phyloP scores from a whole-genome alignment of 2,888 invertebrate species.

The Encarsia formosa region DNA sequence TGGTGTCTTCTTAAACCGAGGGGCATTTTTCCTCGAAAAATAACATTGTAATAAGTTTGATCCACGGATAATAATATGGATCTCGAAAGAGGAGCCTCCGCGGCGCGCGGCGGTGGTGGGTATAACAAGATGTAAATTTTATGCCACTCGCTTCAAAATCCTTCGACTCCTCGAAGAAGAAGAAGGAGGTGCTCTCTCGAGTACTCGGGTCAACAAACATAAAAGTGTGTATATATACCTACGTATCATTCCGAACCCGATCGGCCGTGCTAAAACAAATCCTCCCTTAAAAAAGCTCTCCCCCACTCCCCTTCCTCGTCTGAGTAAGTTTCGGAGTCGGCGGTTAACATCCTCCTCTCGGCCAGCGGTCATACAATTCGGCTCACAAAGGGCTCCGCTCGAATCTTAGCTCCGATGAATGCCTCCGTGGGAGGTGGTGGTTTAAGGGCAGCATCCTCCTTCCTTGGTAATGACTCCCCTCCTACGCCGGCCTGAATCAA shows the following conservation, averaged over 20 bases:
- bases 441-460: no score
- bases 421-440: no score
- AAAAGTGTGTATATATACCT: no score
- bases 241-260: neutral
- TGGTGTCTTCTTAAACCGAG: neutral
- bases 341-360: no score
- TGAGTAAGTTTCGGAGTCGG: no score
- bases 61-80: slow-evolving; percentile 11
- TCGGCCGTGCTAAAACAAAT: no score
- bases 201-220: slow-evolving; percentile 6
- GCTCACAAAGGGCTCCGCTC: no score
- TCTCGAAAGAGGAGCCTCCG: slow-evolving; percentile 1
- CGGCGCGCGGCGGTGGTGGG: slow-evolving; percentile 4
- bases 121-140: slow-evolving; percentile 32
- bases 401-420: no score
- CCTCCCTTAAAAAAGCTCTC: no score
- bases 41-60: slow-evolving; percentile 12
- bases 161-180: slow-evolving; percentile 8
- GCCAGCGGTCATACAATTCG: no score
- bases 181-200: slow-evolving; percentile 2
- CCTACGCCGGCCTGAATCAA: slow-evolving; percentile 53
- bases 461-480: no score
- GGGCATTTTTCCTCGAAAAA: neutral
- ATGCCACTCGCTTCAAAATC: slow-evolving; percentile 17
- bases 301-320: no score